These are phyloP conservation scores for Amblyornis subalaris DNA, from an alignment of 2,113 vertebrate genomes.

Conservation along the genomic window DNA sequence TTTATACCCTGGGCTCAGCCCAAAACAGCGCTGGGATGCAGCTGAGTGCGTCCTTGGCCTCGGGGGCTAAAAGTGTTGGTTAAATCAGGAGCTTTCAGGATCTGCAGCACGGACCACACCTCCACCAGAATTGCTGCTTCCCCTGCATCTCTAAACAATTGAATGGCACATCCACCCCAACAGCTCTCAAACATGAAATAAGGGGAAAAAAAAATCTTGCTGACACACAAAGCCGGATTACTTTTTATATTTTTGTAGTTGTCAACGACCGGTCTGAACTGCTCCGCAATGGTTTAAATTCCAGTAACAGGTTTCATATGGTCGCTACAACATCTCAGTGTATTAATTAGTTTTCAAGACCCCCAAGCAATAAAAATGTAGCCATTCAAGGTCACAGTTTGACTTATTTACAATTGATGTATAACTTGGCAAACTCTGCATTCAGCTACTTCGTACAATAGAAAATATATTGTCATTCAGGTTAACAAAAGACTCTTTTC, in stretches of 20 bases:
- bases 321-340: slow-evolving; percentile 50
- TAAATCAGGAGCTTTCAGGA: neutral
- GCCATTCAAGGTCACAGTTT: slow-evolving; percentile 76
- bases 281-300: slow-evolving; percentile 26
- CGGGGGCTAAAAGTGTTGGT: neutral
- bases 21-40: neutral
- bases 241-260: neutral
- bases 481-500: slow-evolving; percentile 79
- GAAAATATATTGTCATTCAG: slow-evolving; percentile 79
- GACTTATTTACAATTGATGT: slow-evolving; percentile 77
- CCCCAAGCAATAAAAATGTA: slow-evolving; percentile 66
- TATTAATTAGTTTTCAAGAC: slow-evolving; percentile 76
- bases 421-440: slow-evolving; percentile 73
- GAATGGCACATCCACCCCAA: neutral
- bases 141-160: neutral
- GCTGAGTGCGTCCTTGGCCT: neutral
- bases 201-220: neutral
- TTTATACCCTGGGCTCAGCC: neutral
- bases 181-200: neutral
- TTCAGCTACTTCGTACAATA: slow-evolving; percentile 66
- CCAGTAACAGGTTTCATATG: slow-evolving; percentile 68
- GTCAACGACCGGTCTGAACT: neutral
- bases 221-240: neutral
- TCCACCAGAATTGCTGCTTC: neutral
- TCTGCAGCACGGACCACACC: neutral